Evolutionary conservation across 1,140 invertebrate species (phyloP), one percentile per base, ranked within the genome.

Genomic region (Aleiodes sp.): DNA sequence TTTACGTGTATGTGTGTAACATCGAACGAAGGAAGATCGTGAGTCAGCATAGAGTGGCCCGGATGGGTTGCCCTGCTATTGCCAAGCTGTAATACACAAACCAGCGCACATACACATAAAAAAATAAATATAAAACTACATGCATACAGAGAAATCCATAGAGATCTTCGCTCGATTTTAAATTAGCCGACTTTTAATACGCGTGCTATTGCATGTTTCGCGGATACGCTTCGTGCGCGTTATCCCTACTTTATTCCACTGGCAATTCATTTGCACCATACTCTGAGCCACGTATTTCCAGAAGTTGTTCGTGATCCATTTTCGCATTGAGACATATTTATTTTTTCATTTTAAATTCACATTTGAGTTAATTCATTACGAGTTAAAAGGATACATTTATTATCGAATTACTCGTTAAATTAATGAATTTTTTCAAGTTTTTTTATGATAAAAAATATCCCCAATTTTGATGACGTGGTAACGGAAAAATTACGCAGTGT

Each of bases 101-200:
- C 39, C 19, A 16, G 6, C 19, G 8, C 39, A 43, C 8, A 39
- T n/a, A 39, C 39, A 43, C 39, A 43, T 16, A 43, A n/a, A n/a
- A n/a, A n/a, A n/a, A n/a, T 16, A 43, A 14, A 43, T 16, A 43
- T 16, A 16, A 16, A 16, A 43, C 19, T 43, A 16, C n/a, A 43
- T 16, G 19, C 12, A 16, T 43, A 43, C 39, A 39, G 10, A 14
- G 19, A 43, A 43, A 43, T 16, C 39, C 39, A 43, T 43, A 43
- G 39, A 73, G 71, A 80, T 80, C 77, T 75, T 78, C 76, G 77
- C 77, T 80, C 76, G 77, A 78, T 79, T 76, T 79, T 78, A 80
- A 78, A 80, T 80, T 79, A 78, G 73, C 77, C 75, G 71, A 78
- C 68, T 78, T 79, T 79, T 79, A 78, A 79, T 75, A 76, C 75